A percentile compares a stretch with the other conserved stretches of the same genome.
Conservation (phyloP, 1,140 invertebrate species). For the Nylanderia fulva region DNA sequence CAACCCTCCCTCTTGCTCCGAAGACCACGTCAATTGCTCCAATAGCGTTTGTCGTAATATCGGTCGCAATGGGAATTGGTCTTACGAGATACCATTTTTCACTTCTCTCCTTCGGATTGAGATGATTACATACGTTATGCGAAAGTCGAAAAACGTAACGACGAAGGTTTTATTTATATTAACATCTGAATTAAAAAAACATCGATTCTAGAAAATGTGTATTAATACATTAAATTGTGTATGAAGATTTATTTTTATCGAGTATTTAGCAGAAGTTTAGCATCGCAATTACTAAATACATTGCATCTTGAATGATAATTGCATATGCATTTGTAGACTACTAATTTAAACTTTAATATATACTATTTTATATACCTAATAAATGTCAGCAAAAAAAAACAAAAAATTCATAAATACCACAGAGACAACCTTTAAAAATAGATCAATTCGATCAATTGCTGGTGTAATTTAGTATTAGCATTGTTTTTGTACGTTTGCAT, state of each 20-base stretch:
- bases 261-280: neutral
- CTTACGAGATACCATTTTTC: conserved; percentile 5
- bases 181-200: neutral
- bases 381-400: neutral
- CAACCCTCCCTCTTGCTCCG: conserved; percentile 39
- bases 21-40: conserved; percentile 32
- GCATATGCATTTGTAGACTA: neutral
- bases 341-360: neutral
- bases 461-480: conserved; percentile 13
- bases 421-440: neutral
- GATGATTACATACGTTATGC: neutral
- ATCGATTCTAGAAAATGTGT: neutral
- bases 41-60: conserved; percentile 56
- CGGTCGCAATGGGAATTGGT: conserved; percentile 15
- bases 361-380: neutral
- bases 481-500: conserved; percentile 44
- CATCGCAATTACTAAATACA: neutral
- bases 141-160: neutral
- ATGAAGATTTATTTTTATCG: neutral
- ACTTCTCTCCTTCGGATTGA: neutral
- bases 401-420: neutral
- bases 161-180: neutral
- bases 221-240: neutral
- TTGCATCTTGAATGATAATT: neutral
- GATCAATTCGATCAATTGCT: neutral